phyloP scores from a whole-genome alignment of 1,140 invertebrate genomes.

The Solenopsis fugax region DNA sequence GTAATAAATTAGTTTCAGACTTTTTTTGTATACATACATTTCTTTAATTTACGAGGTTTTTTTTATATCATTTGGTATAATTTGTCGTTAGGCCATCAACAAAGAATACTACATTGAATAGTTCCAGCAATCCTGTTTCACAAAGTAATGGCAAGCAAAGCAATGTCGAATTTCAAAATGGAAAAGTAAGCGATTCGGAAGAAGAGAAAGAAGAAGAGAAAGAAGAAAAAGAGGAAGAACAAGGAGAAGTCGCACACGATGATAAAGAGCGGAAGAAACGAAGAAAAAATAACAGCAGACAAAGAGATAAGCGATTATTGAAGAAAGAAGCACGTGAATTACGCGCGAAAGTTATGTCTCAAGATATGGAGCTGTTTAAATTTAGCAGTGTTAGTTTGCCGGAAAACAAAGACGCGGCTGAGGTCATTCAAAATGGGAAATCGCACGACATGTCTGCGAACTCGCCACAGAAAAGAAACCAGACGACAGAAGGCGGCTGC shows the following conservation, averaged over 20 bases:
- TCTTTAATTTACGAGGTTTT: background rate
- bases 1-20: conserved; percentile 47
- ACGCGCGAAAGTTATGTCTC: conserved; percentile 81
- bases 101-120: conserved; percentile 21
- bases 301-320: conserved; percentile 83
- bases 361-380: conserved; percentile 80
- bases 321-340: conserved; percentile 86
- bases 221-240: conserved; percentile 17
- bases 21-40: conserved; percentile 31
- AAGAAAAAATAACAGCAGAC: conserved; percentile 80
- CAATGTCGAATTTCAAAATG: background rate
- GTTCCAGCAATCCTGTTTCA: background rate
- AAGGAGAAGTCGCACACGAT: conserved; percentile 24
- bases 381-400: conserved; percentile 74
- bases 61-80: conserved; percentile 6
- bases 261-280: conserved; percentile 71
- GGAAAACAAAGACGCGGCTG: conserved; percentile 46
- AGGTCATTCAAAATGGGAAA: conserved; percentile 67
- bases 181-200: conserved; percentile 63
- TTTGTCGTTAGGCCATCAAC: conserved; percentile 43
- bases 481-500: conserved; percentile 45
- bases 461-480: conserved; percentile 71
- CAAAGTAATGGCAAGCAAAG: conserved; percentile 57
- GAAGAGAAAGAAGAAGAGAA: conserved; percentile 67
- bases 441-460: conserved; percentile 14